Evolutionary conservation across 2,888 invertebrate species (phyloP).

Genomic region (Coleophora deauratella): DNA sequence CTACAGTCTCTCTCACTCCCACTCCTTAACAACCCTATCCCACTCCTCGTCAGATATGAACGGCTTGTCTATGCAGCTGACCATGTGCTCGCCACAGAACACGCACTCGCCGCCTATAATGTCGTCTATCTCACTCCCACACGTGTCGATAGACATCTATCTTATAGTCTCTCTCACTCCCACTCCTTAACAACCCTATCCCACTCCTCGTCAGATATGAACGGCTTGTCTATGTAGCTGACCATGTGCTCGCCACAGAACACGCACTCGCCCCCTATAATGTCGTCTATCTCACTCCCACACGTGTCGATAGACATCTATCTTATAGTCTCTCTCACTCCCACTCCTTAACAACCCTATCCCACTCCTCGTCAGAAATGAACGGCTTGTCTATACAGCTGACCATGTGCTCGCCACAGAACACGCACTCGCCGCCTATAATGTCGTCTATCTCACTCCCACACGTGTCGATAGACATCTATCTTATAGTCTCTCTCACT

Average conservation of each 20-base stretch:
- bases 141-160: too few species aligned
- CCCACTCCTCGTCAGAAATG: conserved; percentile 87
- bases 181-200: conserved; percentile 88
- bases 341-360: conserved; percentile 89
- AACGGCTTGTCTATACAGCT: conserved; percentile 92
- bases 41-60: conserved; percentile 90
- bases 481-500: conserved; percentile 1
- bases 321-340: conserved; percentile 25
- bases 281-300: conserved; percentile 88
- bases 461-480: too few species aligned
- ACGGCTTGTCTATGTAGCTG: conserved; percentile 90
- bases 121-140: conserved; percentile 86
- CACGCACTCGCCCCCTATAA: conserved; percentile 92
- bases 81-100: conserved; percentile 94
- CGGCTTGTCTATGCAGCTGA: conserved; percentile 90
- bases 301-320: too few species aligned
- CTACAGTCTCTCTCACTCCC: conserved; percentile 63
- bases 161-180: conserved; percentile 51
- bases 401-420: conserved; percentile 95
- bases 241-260: conserved; percentile 96
- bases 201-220: conserved; percentile 88
- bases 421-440: conserved; percentile 92
- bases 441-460: conserved; percentile 89
- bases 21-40: conserved; percentile 87
- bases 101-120: conserved; percentile 93